These are phyloP conservation scores for Ctenopoma multispine DNA, from an alignment of 2,797 vertebrate genomes.

Conservation along the genomic window DNA sequence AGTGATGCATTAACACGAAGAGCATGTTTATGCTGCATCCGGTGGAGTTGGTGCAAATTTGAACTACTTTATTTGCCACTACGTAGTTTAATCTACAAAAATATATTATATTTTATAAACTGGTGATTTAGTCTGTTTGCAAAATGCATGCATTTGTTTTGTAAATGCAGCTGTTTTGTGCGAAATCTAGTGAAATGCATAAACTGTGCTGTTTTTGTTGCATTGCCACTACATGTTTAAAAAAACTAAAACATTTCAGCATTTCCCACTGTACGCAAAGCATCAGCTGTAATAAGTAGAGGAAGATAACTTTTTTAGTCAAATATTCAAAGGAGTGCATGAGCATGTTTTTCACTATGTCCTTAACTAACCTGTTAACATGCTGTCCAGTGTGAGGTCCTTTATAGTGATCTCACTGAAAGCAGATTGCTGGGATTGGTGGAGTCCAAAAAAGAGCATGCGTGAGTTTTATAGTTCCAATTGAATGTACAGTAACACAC, in stretches of 20 bases:
- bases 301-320: background rate
- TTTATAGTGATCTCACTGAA: conserved; percentile 78
- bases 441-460: conserved; percentile 78
- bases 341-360: background rate
- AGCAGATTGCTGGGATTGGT: conserved; percentile 93
- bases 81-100: background rate
- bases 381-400: conserved; percentile 88
- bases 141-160: too few species aligned
- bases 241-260: too few species aligned
- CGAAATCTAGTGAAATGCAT: too few species aligned
- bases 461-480: conserved; percentile 78
- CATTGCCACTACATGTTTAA: too few species aligned
- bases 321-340: background rate
- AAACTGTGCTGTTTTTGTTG: too few species aligned
- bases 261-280: too few species aligned
- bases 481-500: background rate
- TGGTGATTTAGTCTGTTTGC: too few species aligned
- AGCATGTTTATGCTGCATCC: background rate
- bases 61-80: background rate
- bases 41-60: background rate
- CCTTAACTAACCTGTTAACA: conserved; percentile 85
- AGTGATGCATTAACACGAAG: background rate
- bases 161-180: too few species aligned
- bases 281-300: background rate
- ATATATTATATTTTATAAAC: background rate